A percentile compares a stretch with the other conserved stretches of the same genome.
These are phyloP conservation scores for Pseudorhiza aurosa DNA, from an alignment of 30 jellyfish, hydroid and myxozoan species.

Conservation along the genomic window DNA sequence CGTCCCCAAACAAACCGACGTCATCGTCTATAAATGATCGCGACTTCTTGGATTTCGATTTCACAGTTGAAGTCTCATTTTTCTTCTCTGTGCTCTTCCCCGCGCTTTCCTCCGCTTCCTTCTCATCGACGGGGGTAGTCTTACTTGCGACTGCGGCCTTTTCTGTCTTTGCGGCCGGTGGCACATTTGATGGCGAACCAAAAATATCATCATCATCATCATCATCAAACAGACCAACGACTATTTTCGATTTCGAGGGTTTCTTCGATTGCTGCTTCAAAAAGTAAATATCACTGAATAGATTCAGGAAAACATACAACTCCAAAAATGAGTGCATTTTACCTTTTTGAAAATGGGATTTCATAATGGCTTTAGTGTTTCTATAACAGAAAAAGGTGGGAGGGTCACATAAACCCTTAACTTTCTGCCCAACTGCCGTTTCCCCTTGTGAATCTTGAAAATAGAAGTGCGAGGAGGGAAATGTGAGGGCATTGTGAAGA, in stretches of 20 bases:
- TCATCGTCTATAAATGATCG: slow-evolving; percentile 52
- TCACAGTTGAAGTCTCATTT: slow-evolving; percentile 1
- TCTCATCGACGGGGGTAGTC: not conserved
- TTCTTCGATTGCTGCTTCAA: slow-evolving; percentile 44
- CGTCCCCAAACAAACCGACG: slow-evolving; percentile 72
- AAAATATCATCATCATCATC: slow-evolving; percentile 70
- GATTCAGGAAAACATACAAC: too few species aligned
- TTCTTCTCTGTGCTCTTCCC: slow-evolving; percentile 7
- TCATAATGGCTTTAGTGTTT: too few species aligned
- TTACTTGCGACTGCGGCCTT: not conserved
- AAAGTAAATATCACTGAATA: too few species aligned
- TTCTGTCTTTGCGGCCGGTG: slow-evolving; percentile 1
- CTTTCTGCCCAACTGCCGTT: too few species aligned
- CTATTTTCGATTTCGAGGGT: slow-evolving; percentile 52
- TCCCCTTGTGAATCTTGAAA: too few species aligned
- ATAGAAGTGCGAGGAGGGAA: too few species aligned
- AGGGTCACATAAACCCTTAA: too few species aligned
- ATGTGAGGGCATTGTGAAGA: too few species aligned
- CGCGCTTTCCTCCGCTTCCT: not conserved
- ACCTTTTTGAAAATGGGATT: too few species aligned
- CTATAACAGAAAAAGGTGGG: too few species aligned
- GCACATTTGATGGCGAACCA: slow-evolving; percentile 17
- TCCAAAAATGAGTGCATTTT: too few species aligned
- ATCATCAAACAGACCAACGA: slow-evolving; percentile 61
- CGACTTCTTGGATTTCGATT: slow-evolving; percentile 25